These are phyloP conservation scores for Limnephilus lunatus DNA, from an alignment of 2,888 invertebrate genomes.

Conservation along the genomic window DNA sequence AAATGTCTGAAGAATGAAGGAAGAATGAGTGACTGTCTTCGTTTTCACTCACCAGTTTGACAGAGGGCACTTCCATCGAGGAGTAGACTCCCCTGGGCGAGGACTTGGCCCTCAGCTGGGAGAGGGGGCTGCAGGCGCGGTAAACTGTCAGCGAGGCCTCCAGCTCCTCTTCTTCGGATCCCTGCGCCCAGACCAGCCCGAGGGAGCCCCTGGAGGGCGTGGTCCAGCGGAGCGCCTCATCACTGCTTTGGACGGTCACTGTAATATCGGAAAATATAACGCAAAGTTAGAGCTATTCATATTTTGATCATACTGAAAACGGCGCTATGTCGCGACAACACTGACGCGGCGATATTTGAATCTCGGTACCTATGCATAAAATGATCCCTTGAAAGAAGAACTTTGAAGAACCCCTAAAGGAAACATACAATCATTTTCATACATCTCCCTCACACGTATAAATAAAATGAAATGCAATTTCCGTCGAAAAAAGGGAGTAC, in stretches of 20 bases:
- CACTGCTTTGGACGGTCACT: conserved; percentile 61
- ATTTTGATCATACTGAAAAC: not conserved
- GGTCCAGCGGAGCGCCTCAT: conserved; percentile 54
- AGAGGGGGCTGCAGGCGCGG: conserved; percentile 53
- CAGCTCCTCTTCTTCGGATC: conserved; percentile 36
- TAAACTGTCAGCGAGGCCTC: conserved; percentile 57
- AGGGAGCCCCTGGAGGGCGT: conserved; percentile 36
- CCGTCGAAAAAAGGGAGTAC: no score
- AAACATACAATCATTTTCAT: no score
- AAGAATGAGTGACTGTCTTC: no score
- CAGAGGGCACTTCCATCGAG: conserved; percentile 60
- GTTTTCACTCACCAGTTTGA: conserved; percentile 59
- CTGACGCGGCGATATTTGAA: no score
- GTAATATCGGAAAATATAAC: conserved; percentile 3
- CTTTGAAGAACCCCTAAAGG: no score
- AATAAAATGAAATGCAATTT: no score
- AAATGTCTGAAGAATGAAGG: no score
- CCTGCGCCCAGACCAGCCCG: conserved; percentile 35
- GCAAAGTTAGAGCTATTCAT: not conserved
- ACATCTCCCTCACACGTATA: no score
- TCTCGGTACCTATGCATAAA: no score
- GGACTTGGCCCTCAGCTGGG: conserved; percentile 49
- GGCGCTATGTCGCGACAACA: no score
- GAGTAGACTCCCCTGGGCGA: conserved; percentile 61
- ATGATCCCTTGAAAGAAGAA: no score